phyloP scores from a whole-genome alignment of 1,140 invertebrate genomes.

The Heliconius hermathena region DNA sequence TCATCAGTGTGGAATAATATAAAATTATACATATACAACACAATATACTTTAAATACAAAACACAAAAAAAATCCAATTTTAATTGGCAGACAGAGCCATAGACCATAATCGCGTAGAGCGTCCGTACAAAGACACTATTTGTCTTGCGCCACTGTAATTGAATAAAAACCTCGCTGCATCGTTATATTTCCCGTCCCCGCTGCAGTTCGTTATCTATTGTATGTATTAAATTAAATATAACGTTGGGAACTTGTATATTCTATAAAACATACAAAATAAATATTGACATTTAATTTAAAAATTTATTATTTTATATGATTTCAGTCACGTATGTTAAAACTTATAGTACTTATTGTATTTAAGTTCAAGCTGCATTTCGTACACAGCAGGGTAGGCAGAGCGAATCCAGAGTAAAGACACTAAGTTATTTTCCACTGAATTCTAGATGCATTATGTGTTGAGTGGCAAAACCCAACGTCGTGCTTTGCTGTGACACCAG shows the following conservation, averaged over 20 bases:
- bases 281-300: not conserved
- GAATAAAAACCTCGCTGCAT: conserved; percentile 7
- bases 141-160: conserved; percentile 8
- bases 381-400: too few relatives aligned
- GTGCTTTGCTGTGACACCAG: too few relatives aligned
- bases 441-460: too few relatives aligned
- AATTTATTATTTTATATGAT: not conserved
- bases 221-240: conserved; percentile 24
- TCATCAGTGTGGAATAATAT: too few relatives aligned
- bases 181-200: conserved; percentile 16
- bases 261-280: not conserved
- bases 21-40: too few relatives aligned
- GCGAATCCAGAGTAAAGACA: too few relatives aligned
- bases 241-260: conserved; percentile 6
- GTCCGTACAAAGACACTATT: conserved; percentile 6
- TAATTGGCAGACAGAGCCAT: not conserved
- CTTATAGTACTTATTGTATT: not conserved
- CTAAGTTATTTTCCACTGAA: too few relatives aligned
- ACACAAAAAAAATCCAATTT: not conserved
- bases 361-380: too few relatives aligned
- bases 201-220: conserved; percentile 24
- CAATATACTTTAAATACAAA: not conserved
- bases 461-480: too few relatives aligned
- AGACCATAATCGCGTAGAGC: not conserved
- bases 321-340: not conserved